These are phyloP conservation scores for Glomeris marginata DNA, from an alignment of 2,888 invertebrate species.

Conservation along the genomic window DNA sequence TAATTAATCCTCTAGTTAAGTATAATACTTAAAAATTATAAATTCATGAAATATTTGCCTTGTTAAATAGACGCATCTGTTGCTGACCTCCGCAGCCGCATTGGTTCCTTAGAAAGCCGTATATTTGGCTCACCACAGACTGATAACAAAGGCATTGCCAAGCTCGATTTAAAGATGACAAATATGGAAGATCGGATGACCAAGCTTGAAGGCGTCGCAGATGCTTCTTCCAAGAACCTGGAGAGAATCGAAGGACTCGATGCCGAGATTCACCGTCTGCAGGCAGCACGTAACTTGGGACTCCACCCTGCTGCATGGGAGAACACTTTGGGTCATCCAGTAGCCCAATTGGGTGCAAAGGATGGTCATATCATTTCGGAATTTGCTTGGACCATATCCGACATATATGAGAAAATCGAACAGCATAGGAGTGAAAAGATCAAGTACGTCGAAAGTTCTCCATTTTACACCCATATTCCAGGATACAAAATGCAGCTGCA, in stretches of 20 bases:
- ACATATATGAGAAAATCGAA: constrained; percentile 19
- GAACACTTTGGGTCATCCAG: constrained; percentile 8
- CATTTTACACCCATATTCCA: constrained; percentile 21
- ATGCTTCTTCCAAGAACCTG: background rate
- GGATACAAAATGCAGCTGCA: constrained; percentile 20
- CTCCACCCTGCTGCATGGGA: constrained; percentile 12
- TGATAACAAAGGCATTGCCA: constrained; percentile 3
- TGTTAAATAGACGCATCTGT: too few species aligned
- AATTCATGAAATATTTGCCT: too few species aligned
- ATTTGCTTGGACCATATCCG: constrained; percentile 19
- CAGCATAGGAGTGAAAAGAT: constrained; percentile 11
- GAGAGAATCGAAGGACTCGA: constrained; percentile 7
- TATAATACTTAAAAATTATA: too few species aligned
- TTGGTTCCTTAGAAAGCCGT: background rate
- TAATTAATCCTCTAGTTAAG: too few species aligned
- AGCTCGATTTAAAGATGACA: constrained; percentile 11
- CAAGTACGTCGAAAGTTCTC: constrained; percentile 17
- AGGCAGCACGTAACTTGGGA: constrained; percentile 9
- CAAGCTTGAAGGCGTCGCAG: constrained; percentile 6
- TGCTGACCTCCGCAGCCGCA: too few species aligned
- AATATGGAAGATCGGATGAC: constrained; percentile 12
- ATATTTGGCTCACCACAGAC: background rate
- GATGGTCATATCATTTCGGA: constrained; percentile 19
- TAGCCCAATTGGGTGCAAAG: constrained; percentile 15
- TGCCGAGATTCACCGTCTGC: constrained; percentile 10